These are phyloP conservation scores for Ginglymostoma cirratum DNA, from an alignment of 2,113 vertebrate species.

Conservation along the genomic window DNA sequence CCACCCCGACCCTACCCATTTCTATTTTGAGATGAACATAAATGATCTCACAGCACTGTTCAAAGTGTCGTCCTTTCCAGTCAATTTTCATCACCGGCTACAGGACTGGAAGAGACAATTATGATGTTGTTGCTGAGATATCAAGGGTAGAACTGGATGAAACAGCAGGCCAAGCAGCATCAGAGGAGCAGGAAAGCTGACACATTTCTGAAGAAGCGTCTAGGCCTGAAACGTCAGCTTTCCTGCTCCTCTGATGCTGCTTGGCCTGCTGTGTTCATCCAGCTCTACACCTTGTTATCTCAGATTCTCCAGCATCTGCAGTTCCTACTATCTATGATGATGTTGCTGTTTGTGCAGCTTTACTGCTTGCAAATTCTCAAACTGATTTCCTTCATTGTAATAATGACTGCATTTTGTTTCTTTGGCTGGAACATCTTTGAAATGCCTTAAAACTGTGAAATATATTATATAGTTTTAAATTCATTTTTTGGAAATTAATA, in stretches of 20 bases:
- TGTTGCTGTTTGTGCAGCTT: not conserved
- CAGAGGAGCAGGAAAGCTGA: no score
- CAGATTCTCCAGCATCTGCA: no score
- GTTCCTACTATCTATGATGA: not conserved
- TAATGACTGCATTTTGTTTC: not conserved
- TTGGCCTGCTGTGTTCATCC: no score
- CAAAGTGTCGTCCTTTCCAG: no score
- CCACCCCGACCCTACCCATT: not conserved
- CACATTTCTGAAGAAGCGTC: no score
- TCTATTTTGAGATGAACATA: not conserved
- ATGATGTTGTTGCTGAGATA: no score
- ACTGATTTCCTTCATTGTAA: not conserved
- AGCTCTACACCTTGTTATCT: no score
- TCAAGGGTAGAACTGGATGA: no score
- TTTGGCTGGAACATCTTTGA: not conserved
- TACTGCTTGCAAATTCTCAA: not conserved
- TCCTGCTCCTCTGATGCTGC: no score
- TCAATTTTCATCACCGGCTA: not conserved
- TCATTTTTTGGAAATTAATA: not conserved
- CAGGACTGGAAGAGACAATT: not conserved
- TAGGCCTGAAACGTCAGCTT: no score
- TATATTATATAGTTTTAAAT: not conserved
- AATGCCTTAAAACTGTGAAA: not conserved
- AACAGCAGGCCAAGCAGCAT: no score
- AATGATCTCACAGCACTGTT: not conserved